A percentile compares a stretch with the other conserved stretches of the same genome.
These are phyloP conservation scores for Chalcis sispes DNA, from an alignment of 2,888 invertebrate genomes.

Conservation along the genomic window DNA sequence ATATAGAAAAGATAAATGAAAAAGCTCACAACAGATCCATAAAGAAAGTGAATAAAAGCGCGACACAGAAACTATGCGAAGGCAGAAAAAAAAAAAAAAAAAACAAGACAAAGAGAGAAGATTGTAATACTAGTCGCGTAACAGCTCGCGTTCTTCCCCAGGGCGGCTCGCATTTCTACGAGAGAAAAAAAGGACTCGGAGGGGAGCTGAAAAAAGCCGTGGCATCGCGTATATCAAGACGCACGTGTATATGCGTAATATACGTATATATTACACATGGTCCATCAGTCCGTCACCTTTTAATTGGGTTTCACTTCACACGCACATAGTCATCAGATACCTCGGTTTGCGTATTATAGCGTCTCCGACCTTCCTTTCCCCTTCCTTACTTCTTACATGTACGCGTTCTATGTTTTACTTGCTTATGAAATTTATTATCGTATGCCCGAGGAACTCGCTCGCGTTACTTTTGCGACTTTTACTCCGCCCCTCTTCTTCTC, in stretches of 20 bases:
- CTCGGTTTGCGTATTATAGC: constrained; percentile 40
- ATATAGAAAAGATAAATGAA: too few relatives aligned
- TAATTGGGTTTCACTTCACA: constrained; percentile 63
- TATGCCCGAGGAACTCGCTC: constrained; percentile 33
- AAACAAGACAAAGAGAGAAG: too few relatives aligned
- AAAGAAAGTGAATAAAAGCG: too few relatives aligned
- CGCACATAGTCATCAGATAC: constrained; percentile 60
- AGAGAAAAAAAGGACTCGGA: too few relatives aligned
- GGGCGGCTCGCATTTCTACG: too few relatives aligned
- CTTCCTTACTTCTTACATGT: too few relatives aligned
- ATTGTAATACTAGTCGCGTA: too few relatives aligned
- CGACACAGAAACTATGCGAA: too few relatives aligned
- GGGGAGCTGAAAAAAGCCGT: too few relatives aligned
- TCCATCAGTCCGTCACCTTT: constrained; percentile 54
- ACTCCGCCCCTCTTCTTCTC: background rate
- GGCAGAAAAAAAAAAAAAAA: too few relatives aligned
- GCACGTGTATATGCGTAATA: background rate
- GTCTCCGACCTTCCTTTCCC: background rate
- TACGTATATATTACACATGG: background rate
- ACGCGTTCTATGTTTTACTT: background rate
- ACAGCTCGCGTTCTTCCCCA: too few relatives aligned
- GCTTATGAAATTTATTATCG: constrained; percentile 47
- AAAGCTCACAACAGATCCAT: too few relatives aligned
- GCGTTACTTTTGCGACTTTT: constrained; percentile 42
- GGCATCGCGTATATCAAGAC: background rate